Evolutionary conservation across 2,113 vertebrate species (phyloP).

Genomic region (Lycocorax pyrrhopterus): DNA sequence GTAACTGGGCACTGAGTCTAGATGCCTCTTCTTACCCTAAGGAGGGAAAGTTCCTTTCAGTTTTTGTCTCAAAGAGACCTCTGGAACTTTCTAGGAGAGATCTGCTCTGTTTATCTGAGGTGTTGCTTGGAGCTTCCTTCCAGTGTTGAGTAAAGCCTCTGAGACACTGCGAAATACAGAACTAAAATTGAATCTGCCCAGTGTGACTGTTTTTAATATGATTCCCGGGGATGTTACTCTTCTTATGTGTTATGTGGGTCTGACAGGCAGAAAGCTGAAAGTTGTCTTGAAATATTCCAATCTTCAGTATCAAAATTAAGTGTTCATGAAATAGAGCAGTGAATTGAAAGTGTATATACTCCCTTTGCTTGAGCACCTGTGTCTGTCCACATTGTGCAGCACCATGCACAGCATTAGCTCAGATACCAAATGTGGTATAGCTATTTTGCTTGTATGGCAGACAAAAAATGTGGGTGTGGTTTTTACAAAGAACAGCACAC

Average conservation of each 20-base stretch:
- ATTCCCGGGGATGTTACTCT: background rate
- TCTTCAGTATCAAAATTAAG: background rate
- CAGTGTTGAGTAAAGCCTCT: background rate
- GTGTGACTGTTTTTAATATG: background rate
- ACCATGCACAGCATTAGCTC: background rate
- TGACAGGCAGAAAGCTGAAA: background rate
- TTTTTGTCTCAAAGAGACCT: background rate
- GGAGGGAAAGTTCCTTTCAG: background rate
- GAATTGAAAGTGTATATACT: background rate
- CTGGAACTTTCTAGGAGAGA: background rate
- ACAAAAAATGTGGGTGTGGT: background rate
- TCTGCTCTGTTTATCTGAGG: background rate
- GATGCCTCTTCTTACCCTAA: background rate
- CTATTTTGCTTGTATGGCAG: background rate
- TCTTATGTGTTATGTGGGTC: background rate
- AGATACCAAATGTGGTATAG: background rate
- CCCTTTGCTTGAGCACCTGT: background rate
- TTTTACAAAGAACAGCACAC: background rate
- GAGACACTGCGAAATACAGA: background rate
- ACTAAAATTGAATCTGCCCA: background rate
- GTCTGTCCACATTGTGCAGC: background rate
- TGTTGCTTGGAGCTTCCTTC: background rate
- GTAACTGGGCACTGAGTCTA: background rate
- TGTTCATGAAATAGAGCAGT: background rate
- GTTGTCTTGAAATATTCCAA: background rate